phyloP scores from a whole-genome alignment of 2,888 invertebrate species.

The Drosophila affinis region DNA sequence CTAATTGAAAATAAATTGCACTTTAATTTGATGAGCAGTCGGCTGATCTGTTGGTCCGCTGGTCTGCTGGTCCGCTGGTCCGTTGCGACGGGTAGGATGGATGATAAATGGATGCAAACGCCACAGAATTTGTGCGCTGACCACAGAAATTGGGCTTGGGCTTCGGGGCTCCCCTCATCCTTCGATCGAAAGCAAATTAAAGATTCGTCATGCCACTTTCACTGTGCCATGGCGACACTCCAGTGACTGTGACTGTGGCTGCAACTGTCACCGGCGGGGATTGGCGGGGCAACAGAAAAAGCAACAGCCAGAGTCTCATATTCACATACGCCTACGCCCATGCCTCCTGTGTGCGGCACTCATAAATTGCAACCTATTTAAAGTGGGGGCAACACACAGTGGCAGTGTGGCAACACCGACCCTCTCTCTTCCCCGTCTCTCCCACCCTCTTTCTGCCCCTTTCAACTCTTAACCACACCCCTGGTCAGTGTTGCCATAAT shows the following conservation, averaged over 20 bases:
- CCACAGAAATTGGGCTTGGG: constrained; percentile 55
- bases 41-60: not conserved
- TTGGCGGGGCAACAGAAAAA: not conserved
- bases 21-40: constrained; percentile 66
- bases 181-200: constrained; percentile 67
- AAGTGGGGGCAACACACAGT: constrained; percentile 29
- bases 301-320: constrained; percentile 3
- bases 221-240: constrained; percentile 54
- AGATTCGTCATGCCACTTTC: constrained; percentile 78
- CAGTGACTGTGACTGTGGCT: not conserved
- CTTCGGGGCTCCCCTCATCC: too few species aligned
- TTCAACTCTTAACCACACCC: constrained; percentile 2
- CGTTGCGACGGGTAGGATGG: not conserved
- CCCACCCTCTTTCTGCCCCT: too few species aligned
- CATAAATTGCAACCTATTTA: constrained; percentile 79
- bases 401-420: constrained; percentile 1
- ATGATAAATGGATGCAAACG: constrained; percentile 79
- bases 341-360: constrained; percentile 44
- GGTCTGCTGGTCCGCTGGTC: not conserved
- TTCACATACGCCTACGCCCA: constrained; percentile 5
- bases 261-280: not conserved
- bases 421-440: not conserved
- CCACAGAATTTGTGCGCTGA: constrained; percentile 54
- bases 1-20: constrained; percentile 80
- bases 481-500: constrained; percentile 26